Evolutionary conservation across 2,113 vertebrate species (phyloP).

Genomic region (Engystomops pustulosus): DNA sequence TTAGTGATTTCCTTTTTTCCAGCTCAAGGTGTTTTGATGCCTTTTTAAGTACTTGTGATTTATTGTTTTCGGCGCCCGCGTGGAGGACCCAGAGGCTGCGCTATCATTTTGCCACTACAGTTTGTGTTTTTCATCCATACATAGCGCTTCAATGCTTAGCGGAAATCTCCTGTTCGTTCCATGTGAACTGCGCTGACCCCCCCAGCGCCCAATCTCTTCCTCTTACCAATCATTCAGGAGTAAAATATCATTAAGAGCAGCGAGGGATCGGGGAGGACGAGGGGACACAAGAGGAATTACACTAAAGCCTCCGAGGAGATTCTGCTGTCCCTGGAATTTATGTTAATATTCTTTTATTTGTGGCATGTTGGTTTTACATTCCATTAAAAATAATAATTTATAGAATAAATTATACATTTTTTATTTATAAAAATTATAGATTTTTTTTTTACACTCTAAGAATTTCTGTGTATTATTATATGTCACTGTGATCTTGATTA

Average conservation of each 20-base stretch:
- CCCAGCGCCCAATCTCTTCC: not conserved
- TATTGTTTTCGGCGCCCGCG: constrained; percentile 67
- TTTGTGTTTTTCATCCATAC: constrained; percentile 61
- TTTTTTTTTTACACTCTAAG: too few relatives aligned
- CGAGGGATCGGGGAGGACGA: not conserved
- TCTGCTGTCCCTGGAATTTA: not conserved
- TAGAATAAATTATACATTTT: too few relatives aligned
- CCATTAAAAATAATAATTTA: not conserved
- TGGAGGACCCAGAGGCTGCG: constrained; percentile 61
- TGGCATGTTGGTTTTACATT: not conserved
- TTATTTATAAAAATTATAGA: too few relatives aligned
- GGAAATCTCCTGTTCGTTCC: constrained; percentile 62
- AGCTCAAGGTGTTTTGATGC: constrained; percentile 69
- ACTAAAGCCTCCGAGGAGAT: too few relatives aligned
- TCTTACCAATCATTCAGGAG: not conserved
- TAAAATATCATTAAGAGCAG: constrained; percentile 29
- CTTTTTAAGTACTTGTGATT: constrained; percentile 73
- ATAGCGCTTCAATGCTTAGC: constrained; percentile 59
- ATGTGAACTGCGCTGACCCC: constrained; percentile 60
- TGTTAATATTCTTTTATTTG: not conserved
- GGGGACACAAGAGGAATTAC: too few relatives aligned
- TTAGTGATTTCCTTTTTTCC: constrained; percentile 61
- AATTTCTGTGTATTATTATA: too few relatives aligned
- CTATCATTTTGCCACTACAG: constrained; percentile 58
- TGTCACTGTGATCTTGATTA: too few relatives aligned